These are phyloP conservation scores for Daboia siamensis DNA, from an alignment of 2,113 vertebrate species.

Conservation along the genomic window DNA sequence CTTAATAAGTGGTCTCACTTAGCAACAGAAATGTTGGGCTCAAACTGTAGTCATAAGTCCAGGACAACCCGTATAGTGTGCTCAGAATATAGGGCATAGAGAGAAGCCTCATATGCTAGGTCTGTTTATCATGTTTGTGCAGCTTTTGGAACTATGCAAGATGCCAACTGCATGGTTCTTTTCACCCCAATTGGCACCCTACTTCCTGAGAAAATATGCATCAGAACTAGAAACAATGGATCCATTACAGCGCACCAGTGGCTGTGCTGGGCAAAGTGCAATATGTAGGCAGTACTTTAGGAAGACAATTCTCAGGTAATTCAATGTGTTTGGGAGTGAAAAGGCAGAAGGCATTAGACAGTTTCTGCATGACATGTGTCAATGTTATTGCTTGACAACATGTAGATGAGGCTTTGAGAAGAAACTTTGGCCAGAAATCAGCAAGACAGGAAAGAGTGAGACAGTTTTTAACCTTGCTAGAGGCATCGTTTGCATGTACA, in stretches of 20 bases:
- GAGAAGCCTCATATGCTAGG: not conserved
- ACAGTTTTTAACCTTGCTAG: constrained; percentile 20
- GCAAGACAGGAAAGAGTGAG: constrained; percentile 17
- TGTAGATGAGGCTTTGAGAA: not conserved
- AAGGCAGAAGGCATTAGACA: not conserved
- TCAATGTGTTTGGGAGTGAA: not conserved
- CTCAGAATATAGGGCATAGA: not conserved
- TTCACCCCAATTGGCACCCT: not conserved
- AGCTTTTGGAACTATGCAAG: not conserved
- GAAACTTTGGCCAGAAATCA: constrained; percentile 16
- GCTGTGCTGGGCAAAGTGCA: not conserved
- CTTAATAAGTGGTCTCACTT: not conserved
- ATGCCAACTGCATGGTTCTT: not conserved
- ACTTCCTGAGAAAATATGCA: not conserved
- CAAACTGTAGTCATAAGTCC: not conserved
- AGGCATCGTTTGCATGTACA: constrained; percentile 33
- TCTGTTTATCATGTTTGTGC: not conserved
- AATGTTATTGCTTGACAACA: no score
- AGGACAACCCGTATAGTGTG: not conserved
- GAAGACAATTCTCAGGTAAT: not conserved
- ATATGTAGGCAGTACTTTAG: not conserved
- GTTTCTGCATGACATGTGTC: not conserved
- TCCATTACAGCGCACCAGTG: not conserved
- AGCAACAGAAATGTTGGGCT: not conserved
- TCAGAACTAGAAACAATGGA: not conserved